A percentile compares a stretch with the other conserved stretches of the same genome.
Conservation (phyloP, 2,888 invertebrate genomes). For the Steinernema scapterisci region DNA sequence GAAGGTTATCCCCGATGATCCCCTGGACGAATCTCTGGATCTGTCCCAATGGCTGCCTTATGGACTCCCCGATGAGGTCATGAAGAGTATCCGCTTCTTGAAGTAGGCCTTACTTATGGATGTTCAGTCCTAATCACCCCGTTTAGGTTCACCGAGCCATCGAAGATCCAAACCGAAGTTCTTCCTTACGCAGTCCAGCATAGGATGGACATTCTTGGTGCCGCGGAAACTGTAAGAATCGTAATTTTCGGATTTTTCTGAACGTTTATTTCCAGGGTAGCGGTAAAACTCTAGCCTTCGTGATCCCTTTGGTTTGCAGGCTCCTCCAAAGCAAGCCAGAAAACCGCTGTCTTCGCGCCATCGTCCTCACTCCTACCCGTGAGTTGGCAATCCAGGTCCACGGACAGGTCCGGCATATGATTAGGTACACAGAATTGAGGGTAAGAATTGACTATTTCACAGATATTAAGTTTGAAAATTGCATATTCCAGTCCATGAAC, state of each 20-base stretch:
- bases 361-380: slow-evolving; percentile 91
- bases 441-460: slow-evolving; percentile 67
- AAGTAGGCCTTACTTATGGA: background rate
- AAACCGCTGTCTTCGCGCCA: slow-evolving; percentile 74
- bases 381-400: slow-evolving; percentile 92
- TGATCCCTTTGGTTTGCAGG: slow-evolving; percentile 81
- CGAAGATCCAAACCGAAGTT: slow-evolving; percentile 81
- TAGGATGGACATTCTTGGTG: slow-evolving; percentile 89
- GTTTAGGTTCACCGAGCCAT: slow-evolving; percentile 74
- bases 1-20: background rate
- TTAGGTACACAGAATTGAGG: slow-evolving; percentile 78
- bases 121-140: background rate
- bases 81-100: slow-evolving; percentile 19
- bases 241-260: background rate
- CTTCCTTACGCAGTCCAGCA: slow-evolving; percentile 85
- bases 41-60: slow-evolving; percentile 23
- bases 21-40: slow-evolving; percentile 28
- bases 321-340: slow-evolving; percentile 45
- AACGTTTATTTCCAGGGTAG: slow-evolving; percentile 75
- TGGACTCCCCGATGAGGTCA: slow-evolving; percentile 30
- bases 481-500: slow-evolving; percentile 74
- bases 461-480: slow-evolving; percentile 4
- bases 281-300: slow-evolving; percentile 97
- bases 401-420: slow-evolving; percentile 80
- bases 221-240: slow-evolving; percentile 82